Base-by-base conservation (phyloP, 1,140 invertebrate species). In the Periplaneta americana region DNA sequence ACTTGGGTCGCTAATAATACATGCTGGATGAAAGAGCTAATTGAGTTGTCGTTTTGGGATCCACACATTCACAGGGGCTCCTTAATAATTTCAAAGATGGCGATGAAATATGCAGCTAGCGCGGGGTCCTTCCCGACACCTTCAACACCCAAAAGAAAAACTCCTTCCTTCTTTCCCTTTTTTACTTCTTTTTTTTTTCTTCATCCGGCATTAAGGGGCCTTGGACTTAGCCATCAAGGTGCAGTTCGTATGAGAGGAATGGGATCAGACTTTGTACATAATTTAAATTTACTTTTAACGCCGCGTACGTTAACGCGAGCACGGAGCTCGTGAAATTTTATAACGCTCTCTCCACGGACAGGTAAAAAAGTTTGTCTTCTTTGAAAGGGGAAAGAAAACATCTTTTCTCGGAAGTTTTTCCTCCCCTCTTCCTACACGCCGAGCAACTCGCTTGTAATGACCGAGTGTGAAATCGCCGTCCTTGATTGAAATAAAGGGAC, bases 221-320 rank as follows among this genome's bases (percentile, higher is more conserved):
- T 35, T 34, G 79, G 77, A 78, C 77, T 78, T 2, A 34, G 77
- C 77, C 77, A 78, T 78, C 77, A 78, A 78, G 39, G 34, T 78
- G 34, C 36, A 36, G 77, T 31, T 28, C 31, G 74, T 32, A 75
- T 28, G 74, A 79, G 39, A 74, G n/a, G 66, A n/a, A 80, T 35
- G 37, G 79, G 79, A 35, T 74, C 22, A 80, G 81, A 77, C 75
- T 35, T 75, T 77, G 75, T 81, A 81, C 81, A 81, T 81, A 81
- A 81, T 81, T 81, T 81, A 81, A 77, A 81, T 78, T 81, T 81
- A 81, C 81, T 81, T 81, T 81, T 81, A 81, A 81, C 81, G 81
- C 81, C 81, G 66, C 66, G n/a, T 76, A 77, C 76, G 75, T 81
- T 81, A 81, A 81, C 81, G 75, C 18, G 75, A 48, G 75, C 81